Conservation (phyloP, 1,140 invertebrate species). For the Atta colombica region DNA sequence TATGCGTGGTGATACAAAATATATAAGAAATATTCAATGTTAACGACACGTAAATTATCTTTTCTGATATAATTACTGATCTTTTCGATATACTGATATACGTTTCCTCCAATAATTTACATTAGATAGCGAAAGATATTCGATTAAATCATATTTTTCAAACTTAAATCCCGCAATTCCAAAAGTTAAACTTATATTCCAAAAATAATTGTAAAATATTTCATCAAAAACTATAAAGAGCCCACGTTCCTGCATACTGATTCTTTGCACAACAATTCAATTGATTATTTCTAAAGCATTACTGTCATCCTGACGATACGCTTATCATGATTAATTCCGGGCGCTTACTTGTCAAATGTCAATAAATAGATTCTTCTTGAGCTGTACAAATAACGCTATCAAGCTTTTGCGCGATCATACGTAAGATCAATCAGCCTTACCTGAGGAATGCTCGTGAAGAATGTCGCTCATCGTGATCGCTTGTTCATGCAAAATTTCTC, state of each 20-base stretch:
- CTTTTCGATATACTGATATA: not conserved
- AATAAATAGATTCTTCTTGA: not conserved
- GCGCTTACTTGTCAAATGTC: not conserved
- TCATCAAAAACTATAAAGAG: not conserved
- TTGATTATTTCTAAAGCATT: not conserved
- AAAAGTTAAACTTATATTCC: not conserved
- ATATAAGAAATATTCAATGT: not conserved
- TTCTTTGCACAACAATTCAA: not conserved
- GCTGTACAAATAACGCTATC: slow-evolving; percentile 1
- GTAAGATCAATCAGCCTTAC: slow-evolving; percentile 49
- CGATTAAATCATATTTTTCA: not conserved
- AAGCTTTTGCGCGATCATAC: not conserved
- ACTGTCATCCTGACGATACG: not conserved
- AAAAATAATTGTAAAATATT: not conserved
- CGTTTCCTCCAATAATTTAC: not conserved
- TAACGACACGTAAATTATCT: slow-evolving; percentile 14
- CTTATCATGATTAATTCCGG: slow-evolving; percentile 10
- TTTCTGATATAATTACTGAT: no score
- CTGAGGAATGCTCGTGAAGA: slow-evolving; percentile 26
- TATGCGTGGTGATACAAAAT: not conserved
- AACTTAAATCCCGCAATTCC: not conserved
- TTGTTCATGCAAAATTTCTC: not conserved
- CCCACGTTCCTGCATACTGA: not conserved
- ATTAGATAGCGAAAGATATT: not conserved
- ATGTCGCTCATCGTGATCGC: slow-evolving; percentile 50